Evolutionary conservation across 2,888 invertebrate species (phyloP).

Genomic region (Didymodactylos carnosus): DNA sequence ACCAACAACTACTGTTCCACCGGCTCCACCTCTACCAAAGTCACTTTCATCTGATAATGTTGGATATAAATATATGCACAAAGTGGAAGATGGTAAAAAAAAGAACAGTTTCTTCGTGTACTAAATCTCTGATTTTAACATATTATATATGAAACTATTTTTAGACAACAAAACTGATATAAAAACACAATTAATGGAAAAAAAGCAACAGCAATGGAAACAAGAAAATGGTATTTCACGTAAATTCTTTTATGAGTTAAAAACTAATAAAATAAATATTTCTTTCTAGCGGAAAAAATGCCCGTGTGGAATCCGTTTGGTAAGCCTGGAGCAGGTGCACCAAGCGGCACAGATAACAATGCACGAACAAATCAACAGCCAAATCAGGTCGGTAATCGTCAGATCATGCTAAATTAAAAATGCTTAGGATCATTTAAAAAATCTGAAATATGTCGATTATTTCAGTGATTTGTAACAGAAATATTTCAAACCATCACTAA

Average conservation of each 20-base stretch:
- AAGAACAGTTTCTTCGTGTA: too few relatives aligned
- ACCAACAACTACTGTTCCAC: background rate
- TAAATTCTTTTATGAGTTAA: too few relatives aligned
- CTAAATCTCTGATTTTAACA: too few relatives aligned
- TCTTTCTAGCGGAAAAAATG: background rate
- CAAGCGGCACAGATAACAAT: background rate
- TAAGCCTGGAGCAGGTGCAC: background rate
- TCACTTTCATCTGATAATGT: background rate
- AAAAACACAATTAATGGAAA: background rate
- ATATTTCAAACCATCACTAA: too few relatives aligned
- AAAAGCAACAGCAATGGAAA: background rate
- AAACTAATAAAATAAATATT: background rate
- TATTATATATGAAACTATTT: too few relatives aligned
- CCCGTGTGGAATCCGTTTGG: background rate
- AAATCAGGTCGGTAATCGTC: too few relatives aligned
- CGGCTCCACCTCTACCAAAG: background rate
- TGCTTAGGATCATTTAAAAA: too few relatives aligned
- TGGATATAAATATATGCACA: background rate
- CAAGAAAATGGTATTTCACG: background rate
- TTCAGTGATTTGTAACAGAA: too few relatives aligned
- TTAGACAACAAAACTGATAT: too few relatives aligned
- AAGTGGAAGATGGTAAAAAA: background rate
- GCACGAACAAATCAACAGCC: too few relatives aligned
- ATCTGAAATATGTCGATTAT: too few relatives aligned
- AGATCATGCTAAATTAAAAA: too few relatives aligned